Base-by-base conservation (phyloP, 2,113 vertebrate genomes). In the Camelus bactrianus region DNA sequence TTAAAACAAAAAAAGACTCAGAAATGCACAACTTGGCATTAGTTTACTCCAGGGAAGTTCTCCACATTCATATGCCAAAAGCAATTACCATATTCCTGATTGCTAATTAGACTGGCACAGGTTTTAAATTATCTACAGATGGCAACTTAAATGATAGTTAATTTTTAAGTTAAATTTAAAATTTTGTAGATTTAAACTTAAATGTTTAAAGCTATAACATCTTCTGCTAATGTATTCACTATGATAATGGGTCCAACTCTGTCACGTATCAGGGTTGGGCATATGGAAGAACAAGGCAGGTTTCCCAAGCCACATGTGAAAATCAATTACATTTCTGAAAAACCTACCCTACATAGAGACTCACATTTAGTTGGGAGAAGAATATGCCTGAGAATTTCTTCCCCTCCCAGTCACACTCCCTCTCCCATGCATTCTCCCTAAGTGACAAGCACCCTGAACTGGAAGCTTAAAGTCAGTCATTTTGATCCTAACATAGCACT, bases 21-120 rank as follows among this genome's bases (percentile, higher is more conserved):
- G 38, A 96, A 95, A 95, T 91, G 56, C 3, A 81, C 65, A 81
- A 89, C 67, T 89, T 97, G 91, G 62, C 62, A 65, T 89, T 79
- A 85, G 94, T 89, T 96, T 76, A 86, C 73, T 82, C 72, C 80
- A 32, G 93, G 89, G 93, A 97, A 87, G 76, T 89, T 76, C 94
- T 75, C n/a, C 50, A 95, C 17, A 35, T 94, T 80, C 56, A 28
- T 60, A 70, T 60, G 90, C 97, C 96, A 96, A 96, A 81, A 76
- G 67, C 58, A 96, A 95, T 97, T 93, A 97, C 76, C 96, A 91
- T 97, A 96, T 95, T 97, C 73, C 81, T 97, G 93, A 95, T 94
- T 97, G 87, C 81, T 95, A 97, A 98, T 95, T 95, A 96, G 72
- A 80, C 69, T 96, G 89, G 94, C 89, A 91, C 56, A 83, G 32